Conservation (phyloP, 2,888 invertebrate species). For the Pheosia tremula region DNA sequence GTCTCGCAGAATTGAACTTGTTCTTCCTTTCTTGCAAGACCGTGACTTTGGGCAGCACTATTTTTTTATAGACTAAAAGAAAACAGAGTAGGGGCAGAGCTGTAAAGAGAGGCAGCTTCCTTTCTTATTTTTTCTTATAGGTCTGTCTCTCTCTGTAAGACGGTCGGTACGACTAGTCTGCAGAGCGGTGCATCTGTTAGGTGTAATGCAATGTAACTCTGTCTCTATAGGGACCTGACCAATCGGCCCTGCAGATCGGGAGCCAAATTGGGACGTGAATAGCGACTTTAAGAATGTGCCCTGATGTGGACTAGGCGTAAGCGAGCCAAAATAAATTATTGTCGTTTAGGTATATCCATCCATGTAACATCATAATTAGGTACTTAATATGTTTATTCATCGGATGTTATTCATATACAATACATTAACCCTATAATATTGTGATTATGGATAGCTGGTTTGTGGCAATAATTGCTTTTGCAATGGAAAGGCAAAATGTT, state of each 20-base stretch:
- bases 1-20: too few relatives aligned
- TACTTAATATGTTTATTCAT: slow-evolving; percentile 15
- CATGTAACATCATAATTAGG: slow-evolving; percentile 31
- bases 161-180: neutral
- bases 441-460: slow-evolving; percentile 1
- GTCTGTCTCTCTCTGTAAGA: neutral
- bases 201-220: neutral
- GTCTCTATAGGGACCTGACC: neutral
- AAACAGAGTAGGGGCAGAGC: too few relatives aligned
- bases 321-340: slow-evolving; percentile 42
- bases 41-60: too few relatives aligned
- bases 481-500: neutral
- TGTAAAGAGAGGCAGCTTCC: too few relatives aligned
- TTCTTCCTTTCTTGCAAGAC: too few relatives aligned
- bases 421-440: neutral
- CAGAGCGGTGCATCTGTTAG: neutral
- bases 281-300: neutral
- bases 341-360: slow-evolving; percentile 43
- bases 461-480: neutral
- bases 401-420: slow-evolving; percentile 15
- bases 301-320: neutral
- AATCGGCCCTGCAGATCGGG: neutral
- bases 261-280: slow-evolving; percentile 2
- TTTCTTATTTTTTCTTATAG: neutral
- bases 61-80: too few relatives aligned